Evolutionary conservation across 2,888 invertebrate species (phyloP).

Genomic region (Sminthurides aquaticus): DNA sequence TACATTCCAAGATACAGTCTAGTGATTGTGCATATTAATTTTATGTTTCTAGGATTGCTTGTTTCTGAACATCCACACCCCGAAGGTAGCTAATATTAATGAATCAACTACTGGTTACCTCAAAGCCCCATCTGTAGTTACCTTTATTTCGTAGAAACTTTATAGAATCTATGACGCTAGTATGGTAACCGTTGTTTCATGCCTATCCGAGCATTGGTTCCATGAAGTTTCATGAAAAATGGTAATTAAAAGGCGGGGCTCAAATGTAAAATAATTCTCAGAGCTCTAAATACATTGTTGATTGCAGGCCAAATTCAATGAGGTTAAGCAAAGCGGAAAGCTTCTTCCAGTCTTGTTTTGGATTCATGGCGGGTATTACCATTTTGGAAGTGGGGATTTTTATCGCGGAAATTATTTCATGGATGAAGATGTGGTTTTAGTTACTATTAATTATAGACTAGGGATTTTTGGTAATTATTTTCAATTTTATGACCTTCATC

Average conservation of each 20-base stretch:
- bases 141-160: too few relatives aligned
- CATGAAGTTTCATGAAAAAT: neutral
- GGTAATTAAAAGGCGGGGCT: too few relatives aligned
- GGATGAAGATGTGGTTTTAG: conserved; percentile 1
- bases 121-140: too few relatives aligned
- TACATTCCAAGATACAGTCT: too few relatives aligned
- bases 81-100: neutral
- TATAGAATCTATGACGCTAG: too few relatives aligned
- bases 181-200: too few relatives aligned
- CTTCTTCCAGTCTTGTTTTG: neutral
- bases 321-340: neutral
- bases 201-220: too few relatives aligned
- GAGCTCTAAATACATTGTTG: too few relatives aligned
- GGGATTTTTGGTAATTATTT: neutral
- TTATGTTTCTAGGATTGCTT: neutral
- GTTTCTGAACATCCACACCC: neutral
- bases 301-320: neutral
- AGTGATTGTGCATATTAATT: neutral
- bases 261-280: too few relatives aligned
- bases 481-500: neutral
- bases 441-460: conserved; percentile 1
- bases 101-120: too few relatives aligned
- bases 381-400: neutral
- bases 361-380: neutral
- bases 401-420: neutral